A percentile compares a stretch with the other conserved stretches of the same genome.
Conservation (phyloP, 2,888 invertebrate genomes). For the Standfussiana lucernea region DNA sequence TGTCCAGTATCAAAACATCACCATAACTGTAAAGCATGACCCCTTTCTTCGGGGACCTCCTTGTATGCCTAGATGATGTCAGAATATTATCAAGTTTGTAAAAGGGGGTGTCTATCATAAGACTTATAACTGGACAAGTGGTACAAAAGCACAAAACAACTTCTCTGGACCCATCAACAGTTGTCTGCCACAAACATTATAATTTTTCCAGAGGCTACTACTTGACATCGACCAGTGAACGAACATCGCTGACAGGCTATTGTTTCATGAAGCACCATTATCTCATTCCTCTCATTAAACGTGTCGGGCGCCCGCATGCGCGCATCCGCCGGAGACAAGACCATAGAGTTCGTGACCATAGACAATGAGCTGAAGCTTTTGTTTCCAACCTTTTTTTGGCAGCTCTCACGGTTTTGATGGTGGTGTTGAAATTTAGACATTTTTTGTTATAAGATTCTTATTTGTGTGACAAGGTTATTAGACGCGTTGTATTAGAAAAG, state of each 20-base stretch:
- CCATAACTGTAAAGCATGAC: neutral
- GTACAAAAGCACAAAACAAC: neutral
- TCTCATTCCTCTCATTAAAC: constrained; percentile 85
- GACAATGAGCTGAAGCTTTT: constrained; percentile 83
- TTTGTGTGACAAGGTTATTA: constrained; percentile 6
- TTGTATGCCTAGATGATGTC: neutral
- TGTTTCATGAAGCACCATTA: constrained; percentile 85
- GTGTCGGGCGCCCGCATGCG: constrained; percentile 84
- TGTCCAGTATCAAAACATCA: neutral
- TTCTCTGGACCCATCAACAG: constrained; percentile 47
- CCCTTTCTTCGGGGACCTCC: neutral
- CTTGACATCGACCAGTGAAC: constrained; percentile 67
- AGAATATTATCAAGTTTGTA: neutral
- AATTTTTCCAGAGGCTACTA: constrained; percentile 65
- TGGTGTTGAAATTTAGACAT: constrained; percentile 36
- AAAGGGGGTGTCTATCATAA: neutral
- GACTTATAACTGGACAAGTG: neutral
- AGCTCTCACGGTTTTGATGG: constrained; percentile 62
- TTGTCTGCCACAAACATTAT: constrained; percentile 55
- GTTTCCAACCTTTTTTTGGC: constrained; percentile 75
- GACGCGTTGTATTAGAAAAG: neutral
- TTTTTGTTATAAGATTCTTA: constrained; percentile 31
- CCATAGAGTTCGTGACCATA: constrained; percentile 83
- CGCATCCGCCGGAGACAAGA: constrained; percentile 83
- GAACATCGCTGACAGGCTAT: constrained; percentile 78